Evolutionary conservation across 1,140 invertebrate genomes (phyloP).

Genomic region (Dinothrombium tinctorium): DNA sequence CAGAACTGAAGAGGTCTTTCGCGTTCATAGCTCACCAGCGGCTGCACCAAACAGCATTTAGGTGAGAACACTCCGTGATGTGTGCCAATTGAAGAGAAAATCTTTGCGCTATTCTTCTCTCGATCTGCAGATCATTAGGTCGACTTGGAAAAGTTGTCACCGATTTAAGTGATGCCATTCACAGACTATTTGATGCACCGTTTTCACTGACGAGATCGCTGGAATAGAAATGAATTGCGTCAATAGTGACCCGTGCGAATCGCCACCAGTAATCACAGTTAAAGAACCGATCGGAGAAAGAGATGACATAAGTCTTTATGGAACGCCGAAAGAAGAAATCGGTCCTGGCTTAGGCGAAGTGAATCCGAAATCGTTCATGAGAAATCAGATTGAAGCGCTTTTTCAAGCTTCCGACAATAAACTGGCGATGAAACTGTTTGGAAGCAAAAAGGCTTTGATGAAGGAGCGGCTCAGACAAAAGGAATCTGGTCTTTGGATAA

Average conservation of each 20-base stretch:
- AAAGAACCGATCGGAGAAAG: constrained; percentile 7
- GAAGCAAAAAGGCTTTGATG: constrained; percentile 76
- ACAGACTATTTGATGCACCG: no score
- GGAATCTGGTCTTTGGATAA: constrained; percentile 76
- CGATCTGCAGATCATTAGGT: no score
- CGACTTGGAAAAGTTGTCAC: no score
- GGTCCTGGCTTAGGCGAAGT: constrained; percentile 44
- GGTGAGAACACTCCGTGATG: no score
- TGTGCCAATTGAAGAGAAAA: no score
- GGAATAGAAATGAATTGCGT: constrained; percentile 31
- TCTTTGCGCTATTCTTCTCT: no score
- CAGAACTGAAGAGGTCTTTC: no score
- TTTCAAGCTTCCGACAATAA: constrained; percentile 91
- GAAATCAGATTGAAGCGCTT: constrained; percentile 76
- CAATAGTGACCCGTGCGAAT: constrained; percentile 12
- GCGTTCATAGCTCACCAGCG: no score
- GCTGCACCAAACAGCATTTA: no score
- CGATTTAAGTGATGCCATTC: no score
- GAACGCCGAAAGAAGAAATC: constrained; percentile 85
- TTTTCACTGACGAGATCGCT: constrained; percentile 53
- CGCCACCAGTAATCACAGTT: constrained; percentile 4
- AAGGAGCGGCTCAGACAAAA: constrained; percentile 81
- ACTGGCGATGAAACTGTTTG: constrained; percentile 86
- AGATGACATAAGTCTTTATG: constrained; percentile 86
- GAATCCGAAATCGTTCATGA: constrained; percentile 43